These are phyloP conservation scores for Australoheros scitulus DNA, from an alignment of 2,113 vertebrate genomes.

Conservation along the genomic window DNA sequence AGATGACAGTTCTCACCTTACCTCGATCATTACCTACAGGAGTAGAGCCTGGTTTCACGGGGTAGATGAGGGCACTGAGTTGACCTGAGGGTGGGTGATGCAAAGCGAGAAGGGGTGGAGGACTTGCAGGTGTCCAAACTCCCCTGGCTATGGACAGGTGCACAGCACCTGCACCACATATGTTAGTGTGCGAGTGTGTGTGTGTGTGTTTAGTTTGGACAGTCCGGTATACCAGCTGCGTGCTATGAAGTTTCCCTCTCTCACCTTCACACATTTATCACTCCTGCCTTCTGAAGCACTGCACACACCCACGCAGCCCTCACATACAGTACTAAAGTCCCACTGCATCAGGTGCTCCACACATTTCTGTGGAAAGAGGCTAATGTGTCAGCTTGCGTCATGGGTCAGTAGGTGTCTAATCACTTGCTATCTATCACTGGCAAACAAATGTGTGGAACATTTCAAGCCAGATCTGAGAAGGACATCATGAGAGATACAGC, in stretches of 20 bases:
- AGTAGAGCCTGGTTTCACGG: constrained; percentile 8
- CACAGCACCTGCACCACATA: constrained; percentile 65
- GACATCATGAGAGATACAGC: background rate
- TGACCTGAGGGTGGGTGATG: constrained; percentile 54
- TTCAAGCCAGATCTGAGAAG: constrained; percentile 6
- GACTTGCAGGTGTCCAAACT: constrained; percentile 65
- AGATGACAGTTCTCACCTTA: constrained; percentile 71
- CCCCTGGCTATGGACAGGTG: constrained; percentile 65
- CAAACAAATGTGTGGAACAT: constrained; percentile 8
- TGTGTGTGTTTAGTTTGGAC: background rate
- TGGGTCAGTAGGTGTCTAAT: constrained; percentile 13
- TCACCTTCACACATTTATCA: constrained; percentile 15
- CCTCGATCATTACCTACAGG: constrained; percentile 45
- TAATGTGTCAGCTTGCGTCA: background rate
- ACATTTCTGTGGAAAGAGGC: constrained; percentile 4
- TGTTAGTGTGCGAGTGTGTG: constrained; percentile 11
- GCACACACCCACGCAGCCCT: constrained; percentile 1
- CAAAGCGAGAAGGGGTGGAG: constrained; percentile 31
- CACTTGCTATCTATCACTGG: constrained; percentile 15
- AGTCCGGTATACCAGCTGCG: constrained; percentile 42
- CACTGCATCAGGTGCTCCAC: background rate
- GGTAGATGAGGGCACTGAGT: constrained; percentile 35
- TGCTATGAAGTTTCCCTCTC: constrained; percentile 28
- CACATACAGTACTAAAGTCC: background rate
- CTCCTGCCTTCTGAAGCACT: background rate